Evolutionary conservation across 2,888 invertebrate genomes (phyloP).

Genomic region (Lamellibrachia columna): DNA sequence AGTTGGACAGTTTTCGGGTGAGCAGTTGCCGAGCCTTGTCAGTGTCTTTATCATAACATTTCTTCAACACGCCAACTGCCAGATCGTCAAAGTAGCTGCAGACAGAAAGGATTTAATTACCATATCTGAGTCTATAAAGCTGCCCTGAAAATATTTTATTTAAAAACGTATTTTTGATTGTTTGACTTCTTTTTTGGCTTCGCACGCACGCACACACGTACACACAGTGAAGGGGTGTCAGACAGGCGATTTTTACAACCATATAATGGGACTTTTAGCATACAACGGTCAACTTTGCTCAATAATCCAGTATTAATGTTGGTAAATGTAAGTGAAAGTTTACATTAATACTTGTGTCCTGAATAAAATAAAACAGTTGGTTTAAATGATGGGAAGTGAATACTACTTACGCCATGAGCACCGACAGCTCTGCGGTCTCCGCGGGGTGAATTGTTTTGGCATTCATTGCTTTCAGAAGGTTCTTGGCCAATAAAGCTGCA

Average conservation of each 20-base stretch:
- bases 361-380: neutral
- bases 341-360: neutral
- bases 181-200: too few species aligned
- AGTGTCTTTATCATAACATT: too few species aligned
- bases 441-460: neutral
- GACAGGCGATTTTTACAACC: neutral
- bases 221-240: neutral
- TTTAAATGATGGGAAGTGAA: neutral
- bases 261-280: neutral
- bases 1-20: too few species aligned
- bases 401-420: neutral
- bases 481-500: neutral
- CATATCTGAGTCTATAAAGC: too few species aligned
- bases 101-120: too few species aligned
- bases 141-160: too few species aligned
- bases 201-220: too few species aligned
- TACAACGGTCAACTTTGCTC: neutral
- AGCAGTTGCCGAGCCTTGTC: too few species aligned
- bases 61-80: too few species aligned
- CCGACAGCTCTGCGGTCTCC: neutral
- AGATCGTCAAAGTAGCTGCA: too few species aligned
- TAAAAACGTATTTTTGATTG: too few species aligned
- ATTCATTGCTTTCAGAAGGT: neutral
- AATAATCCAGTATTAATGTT: neutral
- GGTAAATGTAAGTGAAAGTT: neutral